Evolutionary conservation across 2,113 vertebrate genomes (phyloP).

Genomic region (Rostratula benghalensis): DNA sequence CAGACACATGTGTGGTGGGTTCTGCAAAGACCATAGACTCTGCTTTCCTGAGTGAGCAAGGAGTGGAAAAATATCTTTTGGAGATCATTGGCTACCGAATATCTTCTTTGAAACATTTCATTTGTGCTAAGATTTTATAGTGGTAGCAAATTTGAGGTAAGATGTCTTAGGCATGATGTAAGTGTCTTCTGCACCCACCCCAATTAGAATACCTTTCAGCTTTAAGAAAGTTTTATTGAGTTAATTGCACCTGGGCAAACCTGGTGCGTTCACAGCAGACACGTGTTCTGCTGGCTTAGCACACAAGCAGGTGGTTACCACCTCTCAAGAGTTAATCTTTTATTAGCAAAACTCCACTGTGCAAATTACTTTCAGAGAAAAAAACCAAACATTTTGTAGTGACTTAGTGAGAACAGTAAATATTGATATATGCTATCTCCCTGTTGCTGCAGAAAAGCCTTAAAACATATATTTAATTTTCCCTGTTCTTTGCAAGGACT

Average conservation of each 20-base stretch:
- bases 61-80: neutral
- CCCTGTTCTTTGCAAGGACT: neutral
- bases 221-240: neutral
- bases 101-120: neutral
- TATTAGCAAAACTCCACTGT: neutral
- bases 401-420: slow-evolving; percentile 36
- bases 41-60: neutral
- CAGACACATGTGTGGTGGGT: neutral
- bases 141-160: neutral
- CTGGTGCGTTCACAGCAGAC: neutral
- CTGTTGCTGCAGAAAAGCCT: neutral
- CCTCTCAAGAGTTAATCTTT: slow-evolving; percentile 2
- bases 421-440: neutral
- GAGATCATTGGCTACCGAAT: neutral
- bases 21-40: neutral
- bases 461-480: neutral
- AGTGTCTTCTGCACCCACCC: neutral
- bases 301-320: neutral
- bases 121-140: neutral
- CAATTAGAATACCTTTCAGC: neutral
- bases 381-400: neutral
- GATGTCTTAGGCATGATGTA: neutral
- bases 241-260: neutral
- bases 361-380: slow-evolving; percentile 2
- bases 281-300: neutral